Evolutionary conservation across 2,888 invertebrate species (phyloP), one percentile per base, ranked within the genome.

Genomic region (Aleiodes leptofemur): DNA sequence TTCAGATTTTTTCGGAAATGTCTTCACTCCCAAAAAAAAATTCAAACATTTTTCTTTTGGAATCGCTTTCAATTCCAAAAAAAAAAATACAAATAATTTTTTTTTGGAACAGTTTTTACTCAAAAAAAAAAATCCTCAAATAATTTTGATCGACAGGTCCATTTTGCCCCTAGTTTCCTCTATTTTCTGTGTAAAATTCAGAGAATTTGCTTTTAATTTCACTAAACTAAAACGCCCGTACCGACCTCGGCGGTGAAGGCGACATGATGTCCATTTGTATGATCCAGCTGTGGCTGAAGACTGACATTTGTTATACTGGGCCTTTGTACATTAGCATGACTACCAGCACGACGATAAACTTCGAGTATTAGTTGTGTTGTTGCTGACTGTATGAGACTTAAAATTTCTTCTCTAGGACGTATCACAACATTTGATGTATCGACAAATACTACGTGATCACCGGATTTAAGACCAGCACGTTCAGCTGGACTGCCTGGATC

Each of bases 191-290:
- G 59, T 57, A 38, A 74, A 77, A 79, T 79, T 77, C 80, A 81
- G 85, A 82, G 78, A 84, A 82, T 74, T 72, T 74, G 83, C 23
- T 23, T 23, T 82, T 69, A 74, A 79, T 77, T 70, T 76, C 50
- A 64, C 91, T 91, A 96, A 83, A 96, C 96, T 85, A 96, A 93
- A 84, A 96, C 95, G 78, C 96, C 96, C 84, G 93, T 94, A 95
- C 96, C 96, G 93, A 96, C 96, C 96, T 96, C 96, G 90, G 95
- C 94, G 87, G 94, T 96, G 91, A 96, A 96, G 71, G 96, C 95
- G 88, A 96, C 95, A 75, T 83, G 88, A 81, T 81, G 87, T 73
- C 77, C 82, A 80, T 78, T 81, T 78, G 86, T 74, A 76, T 72
- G 82, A 70, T 78, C 81, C 83, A 79, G 66, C 73, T 83, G 79